These are phyloP conservation scores for Oreochromis grahami DNA, from an alignment of 2,797 vertebrate species.

Conservation along the genomic window DNA sequence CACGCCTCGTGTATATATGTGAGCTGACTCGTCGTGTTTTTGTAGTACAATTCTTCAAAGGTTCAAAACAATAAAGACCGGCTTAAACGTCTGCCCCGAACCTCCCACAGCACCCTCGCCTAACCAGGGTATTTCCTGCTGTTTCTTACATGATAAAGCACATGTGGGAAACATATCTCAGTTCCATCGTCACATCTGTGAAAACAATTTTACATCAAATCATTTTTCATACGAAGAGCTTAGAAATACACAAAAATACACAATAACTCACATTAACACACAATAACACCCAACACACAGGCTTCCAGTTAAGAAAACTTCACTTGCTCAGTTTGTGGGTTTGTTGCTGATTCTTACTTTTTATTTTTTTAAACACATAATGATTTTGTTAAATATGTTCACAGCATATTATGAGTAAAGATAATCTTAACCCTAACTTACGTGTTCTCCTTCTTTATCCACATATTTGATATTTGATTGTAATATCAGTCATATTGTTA, in stretches of 20 bases:
- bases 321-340: not conserved
- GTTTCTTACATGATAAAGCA: not conserved
- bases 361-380: not conserved
- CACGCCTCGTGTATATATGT: not conserved
- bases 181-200: rapidly evolving
- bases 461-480: not conserved
- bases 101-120: rapidly evolving
- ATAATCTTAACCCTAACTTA: rapidly evolving
- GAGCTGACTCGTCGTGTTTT: not conserved
- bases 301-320: not conserved
- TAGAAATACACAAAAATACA: not conserved
- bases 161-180: rapidly evolving
- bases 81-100: not conserved
- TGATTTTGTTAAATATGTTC: not conserved
- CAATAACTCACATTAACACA: not conserved
- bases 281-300: not conserved
- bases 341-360: not conserved
- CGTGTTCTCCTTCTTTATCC: rapidly evolving
- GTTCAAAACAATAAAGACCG: too few species aligned
- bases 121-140: not conserved
- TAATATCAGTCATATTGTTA: not conserved
- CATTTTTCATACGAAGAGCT: not conserved
- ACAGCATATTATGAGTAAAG: not conserved
- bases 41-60: too few species aligned
- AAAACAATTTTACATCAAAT: not conserved